These are phyloP conservation scores for Acheta domesticus DNA, from an alignment of 2,888 invertebrate species.

Conservation along the genomic window DNA sequence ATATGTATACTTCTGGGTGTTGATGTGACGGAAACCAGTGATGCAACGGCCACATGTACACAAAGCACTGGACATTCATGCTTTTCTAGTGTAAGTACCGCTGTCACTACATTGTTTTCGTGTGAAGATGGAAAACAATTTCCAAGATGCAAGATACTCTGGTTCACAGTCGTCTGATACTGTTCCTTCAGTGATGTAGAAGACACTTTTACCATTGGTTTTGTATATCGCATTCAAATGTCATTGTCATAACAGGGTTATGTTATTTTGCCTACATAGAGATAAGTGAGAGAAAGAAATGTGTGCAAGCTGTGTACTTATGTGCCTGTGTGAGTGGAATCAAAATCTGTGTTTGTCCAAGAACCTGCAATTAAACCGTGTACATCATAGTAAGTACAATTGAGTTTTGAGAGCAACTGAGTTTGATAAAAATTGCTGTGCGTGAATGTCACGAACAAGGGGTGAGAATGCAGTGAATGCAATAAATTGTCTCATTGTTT, in stretches of 20 bases:
- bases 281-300: neutral
- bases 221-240: neutral
- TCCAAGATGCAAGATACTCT: no score
- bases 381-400: no score
- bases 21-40: neutral
- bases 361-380: no score
- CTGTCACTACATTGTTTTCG: neutral
- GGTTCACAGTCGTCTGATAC: neutral
- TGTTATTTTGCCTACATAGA: neutral
- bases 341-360: no score
- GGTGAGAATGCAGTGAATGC: no score
- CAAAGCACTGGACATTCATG: neutral
- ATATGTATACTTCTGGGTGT: slow-evolving; percentile 10
- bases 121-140: neutral
- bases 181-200: neutral
- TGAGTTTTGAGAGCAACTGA: no score
- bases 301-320: no score
- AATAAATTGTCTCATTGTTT: no score
- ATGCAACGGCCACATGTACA: neutral
- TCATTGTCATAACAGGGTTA: neutral
- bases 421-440: no score
- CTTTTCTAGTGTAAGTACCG: neutral
- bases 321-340: no score
- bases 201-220: neutral
- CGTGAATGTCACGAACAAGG: no score